These are phyloP conservation scores for Bufo gargarizans DNA, from an alignment of 2,113 vertebrate species.

Conservation along the genomic window DNA sequence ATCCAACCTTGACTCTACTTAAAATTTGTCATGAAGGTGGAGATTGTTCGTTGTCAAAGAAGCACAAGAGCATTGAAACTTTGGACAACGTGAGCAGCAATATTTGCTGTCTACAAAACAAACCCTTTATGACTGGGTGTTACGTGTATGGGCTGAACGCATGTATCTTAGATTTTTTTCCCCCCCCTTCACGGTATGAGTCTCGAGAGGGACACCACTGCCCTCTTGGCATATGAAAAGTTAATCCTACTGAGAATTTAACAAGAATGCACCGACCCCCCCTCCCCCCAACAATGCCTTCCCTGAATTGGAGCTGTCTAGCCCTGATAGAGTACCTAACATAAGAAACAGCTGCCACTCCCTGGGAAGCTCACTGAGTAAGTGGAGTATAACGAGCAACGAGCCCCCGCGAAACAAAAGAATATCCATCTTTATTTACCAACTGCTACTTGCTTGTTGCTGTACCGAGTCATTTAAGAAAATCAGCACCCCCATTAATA, in stretches of 20 bases:
- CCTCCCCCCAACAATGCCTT: slow-evolving; percentile 69
- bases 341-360: slow-evolving; percentile 93
- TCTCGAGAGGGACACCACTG: slow-evolving; percentile 32
- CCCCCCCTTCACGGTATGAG: not conserved
- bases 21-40: not conserved
- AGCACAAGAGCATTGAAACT: slow-evolving; percentile 9
- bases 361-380: slow-evolving; percentile 83
- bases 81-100: slow-evolving; percentile 2
- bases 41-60: not conserved
- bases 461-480: slow-evolving; percentile 71
- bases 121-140: slow-evolving; percentile 29
- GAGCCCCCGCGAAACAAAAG: slow-evolving; percentile 80
- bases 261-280: slow-evolving; percentile 65
- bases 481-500: slow-evolving; percentile 67
- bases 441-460: slow-evolving; percentile 81
- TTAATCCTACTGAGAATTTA: slow-evolving; percentile 69
- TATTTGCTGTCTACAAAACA: slow-evolving; percentile 53
- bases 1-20: no score
- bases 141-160: slow-evolving; percentile 28
- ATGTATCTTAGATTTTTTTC: slow-evolving; percentile 38
- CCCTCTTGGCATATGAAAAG: slow-evolving; percentile 69
- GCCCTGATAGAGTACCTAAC: slow-evolving; percentile 93
- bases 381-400: slow-evolving; percentile 88
- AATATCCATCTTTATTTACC: slow-evolving; percentile 95
- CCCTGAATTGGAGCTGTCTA: slow-evolving; percentile 85